Evolutionary conservation across 2,888 invertebrate species (phyloP), one percentile per base, ranked within the genome.

Genomic region (Scrobipalpa costella): DNA sequence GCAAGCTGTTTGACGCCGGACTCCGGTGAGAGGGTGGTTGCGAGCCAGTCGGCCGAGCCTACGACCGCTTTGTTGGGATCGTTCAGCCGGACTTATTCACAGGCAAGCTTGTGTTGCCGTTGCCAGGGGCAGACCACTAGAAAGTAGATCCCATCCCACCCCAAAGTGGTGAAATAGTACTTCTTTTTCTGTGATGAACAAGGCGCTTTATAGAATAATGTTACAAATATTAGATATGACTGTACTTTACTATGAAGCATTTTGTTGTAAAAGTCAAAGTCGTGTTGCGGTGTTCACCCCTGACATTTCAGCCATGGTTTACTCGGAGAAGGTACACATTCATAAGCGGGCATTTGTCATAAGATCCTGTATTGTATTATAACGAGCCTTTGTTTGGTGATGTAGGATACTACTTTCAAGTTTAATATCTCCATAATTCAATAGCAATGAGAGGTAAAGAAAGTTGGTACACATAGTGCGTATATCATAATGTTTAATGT

Each of bases 231-330:
- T 44, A 5, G 44, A 15, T 15, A 1, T 15, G 44, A 44, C 44
- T 15, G 44, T 44, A 44, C 44, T 44, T 9, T 44, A 44, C 44
- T 44, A 34, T 33, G 34, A 55, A 55, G 33, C 34, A 34, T 34
- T 55, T 55, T 55, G 55, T 34, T 33, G 55, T 72, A 76, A 82
- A 83, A 78, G 82, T 79, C 81, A 80, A 76, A 81, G 74, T 83
- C 83, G 82, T 83, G 83, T 61, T 64, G 9, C 68, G 60, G 62
- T 71, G 68, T 64, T 78, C 75, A 79, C 78, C 76, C 69, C 70
- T 82, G 82, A 73, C 80, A 80, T 82, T 81, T 74, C 34, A 17
- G 13, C 61, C 57, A 13, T 66, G 60, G n/a, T 49, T 49, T 21
- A 27, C 52, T 52, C 13, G 2, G 33, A 63, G 36, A 38, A 59